Conservation (phyloP, 2,797 vertebrate species). For the Pantherophis vulpinus region DNA sequence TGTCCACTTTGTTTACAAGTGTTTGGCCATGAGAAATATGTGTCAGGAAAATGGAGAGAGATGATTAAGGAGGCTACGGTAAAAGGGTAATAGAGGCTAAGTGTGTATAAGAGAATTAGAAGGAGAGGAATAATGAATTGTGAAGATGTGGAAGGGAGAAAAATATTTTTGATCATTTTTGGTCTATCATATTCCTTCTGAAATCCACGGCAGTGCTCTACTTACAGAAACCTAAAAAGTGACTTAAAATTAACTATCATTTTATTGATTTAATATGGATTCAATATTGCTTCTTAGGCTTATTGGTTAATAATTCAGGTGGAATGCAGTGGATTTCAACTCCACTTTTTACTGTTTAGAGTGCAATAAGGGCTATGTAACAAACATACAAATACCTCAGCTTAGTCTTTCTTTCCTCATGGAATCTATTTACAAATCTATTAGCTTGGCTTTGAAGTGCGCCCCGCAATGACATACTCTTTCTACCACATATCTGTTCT, state of each 20-base stretch:
- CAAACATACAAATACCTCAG: conserved; percentile 76
- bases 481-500: conserved; percentile 86
- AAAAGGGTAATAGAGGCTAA: background rate
- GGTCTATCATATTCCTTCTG: background rate
- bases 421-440: conserved; percentile 94
- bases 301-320: background rate
- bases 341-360: background rate
- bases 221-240: background rate
- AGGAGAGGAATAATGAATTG: background rate
- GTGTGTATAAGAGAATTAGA: background rate
- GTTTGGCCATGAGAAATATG: background rate
- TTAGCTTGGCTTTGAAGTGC: conserved; percentile 96
- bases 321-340: background rate
- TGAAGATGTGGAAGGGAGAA: background rate
- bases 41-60: background rate
- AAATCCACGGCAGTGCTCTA: background rate
- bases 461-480: conserved; percentile 88
- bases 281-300: background rate
- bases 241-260: background rate
- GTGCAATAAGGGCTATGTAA: background rate
- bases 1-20: background rate
- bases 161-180: background rate
- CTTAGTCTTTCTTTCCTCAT: conserved; percentile 95
- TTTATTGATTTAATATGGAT: background rate
- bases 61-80: background rate